Conservation (phyloP, 2,888 invertebrate species). For the Diaphora mendica region DNA sequence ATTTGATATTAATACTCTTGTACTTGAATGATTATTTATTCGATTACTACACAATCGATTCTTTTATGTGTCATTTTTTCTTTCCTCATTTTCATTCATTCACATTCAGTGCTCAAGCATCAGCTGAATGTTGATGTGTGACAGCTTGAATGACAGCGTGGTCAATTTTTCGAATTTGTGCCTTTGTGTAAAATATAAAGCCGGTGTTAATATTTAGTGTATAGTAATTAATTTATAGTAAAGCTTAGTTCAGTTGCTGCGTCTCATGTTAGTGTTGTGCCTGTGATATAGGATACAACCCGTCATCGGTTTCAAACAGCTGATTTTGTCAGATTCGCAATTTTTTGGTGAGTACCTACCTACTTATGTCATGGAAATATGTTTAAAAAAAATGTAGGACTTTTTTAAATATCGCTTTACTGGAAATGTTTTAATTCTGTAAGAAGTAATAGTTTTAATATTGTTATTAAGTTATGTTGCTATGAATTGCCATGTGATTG, state of each 20-base stretch:
- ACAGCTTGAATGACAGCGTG: constrained; percentile 49
- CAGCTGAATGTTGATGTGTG: constrained; percentile 8
- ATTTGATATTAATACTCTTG: not conserved
- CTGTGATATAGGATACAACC: constrained; percentile 34
- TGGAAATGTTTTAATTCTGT: not conserved
- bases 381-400: not conserved
- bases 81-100: not conserved
- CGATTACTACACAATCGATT: not conserved
- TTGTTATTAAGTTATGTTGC: not conserved
- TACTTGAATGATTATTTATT: not conserved
- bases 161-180: constrained; percentile 34
- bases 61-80: not conserved
- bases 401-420: not conserved
- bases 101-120: constrained; percentile 31
- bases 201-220: constrained; percentile 30
- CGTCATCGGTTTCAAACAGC: constrained; percentile 45
- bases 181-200: constrained; percentile 36
- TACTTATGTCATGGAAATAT: not conserved
- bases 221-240: constrained; percentile 17
- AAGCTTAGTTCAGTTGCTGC: constrained; percentile 23
- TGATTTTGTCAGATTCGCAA: constrained; percentile 34
- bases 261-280: constrained; percentile 43
- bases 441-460: not conserved
- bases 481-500: not conserved
- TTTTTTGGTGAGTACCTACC: constrained; percentile 37